Percentiles rank a stretch among this genome's conserved stretches.
Evolutionary conservation across 2,888 invertebrate genomes (phyloP).

Genomic region (Gryllus longicercus): DNA sequence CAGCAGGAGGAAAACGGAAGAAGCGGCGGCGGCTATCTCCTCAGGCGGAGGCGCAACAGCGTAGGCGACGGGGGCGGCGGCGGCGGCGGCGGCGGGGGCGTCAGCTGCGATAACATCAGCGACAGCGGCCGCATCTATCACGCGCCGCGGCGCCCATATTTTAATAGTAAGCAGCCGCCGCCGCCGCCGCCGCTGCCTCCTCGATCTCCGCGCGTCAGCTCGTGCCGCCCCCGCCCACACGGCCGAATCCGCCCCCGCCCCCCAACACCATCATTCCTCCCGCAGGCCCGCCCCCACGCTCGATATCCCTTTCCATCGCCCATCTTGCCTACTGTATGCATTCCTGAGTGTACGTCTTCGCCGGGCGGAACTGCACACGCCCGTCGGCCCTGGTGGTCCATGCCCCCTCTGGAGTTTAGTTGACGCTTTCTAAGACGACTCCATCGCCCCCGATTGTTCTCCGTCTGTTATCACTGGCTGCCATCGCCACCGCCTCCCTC

Average conservation of each 20-base stretch:
- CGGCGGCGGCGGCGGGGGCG: background rate
- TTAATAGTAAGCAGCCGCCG: background rate
- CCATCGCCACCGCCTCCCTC: background rate
- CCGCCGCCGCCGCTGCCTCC: background rate
- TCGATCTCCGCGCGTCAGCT: background rate
- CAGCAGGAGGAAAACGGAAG: background rate
- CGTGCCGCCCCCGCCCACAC: too few relatives aligned
- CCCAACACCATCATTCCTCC: too few relatives aligned
- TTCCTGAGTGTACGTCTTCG: too few relatives aligned
- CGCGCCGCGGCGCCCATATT: background rate
- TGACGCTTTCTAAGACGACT: too few relatives aligned
- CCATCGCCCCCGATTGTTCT: background rate
- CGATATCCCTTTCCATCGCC: too few relatives aligned
- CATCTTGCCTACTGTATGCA: too few relatives aligned
- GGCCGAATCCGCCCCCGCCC: too few relatives aligned
- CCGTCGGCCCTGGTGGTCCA: background rate
- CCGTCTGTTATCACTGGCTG: background rate
- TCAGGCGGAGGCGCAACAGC: background rate
- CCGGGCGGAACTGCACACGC: background rate
- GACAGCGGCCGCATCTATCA: constrained; percentile 17
- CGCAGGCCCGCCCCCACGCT: too few relatives aligned
- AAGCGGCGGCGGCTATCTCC: background rate
- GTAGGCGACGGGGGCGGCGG: background rate
- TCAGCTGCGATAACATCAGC: constrained; percentile 17
- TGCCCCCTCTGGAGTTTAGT: too few relatives aligned